Conservation (phyloP, 2,113 vertebrate genomes). For the Ciconia boyciana region DNA sequence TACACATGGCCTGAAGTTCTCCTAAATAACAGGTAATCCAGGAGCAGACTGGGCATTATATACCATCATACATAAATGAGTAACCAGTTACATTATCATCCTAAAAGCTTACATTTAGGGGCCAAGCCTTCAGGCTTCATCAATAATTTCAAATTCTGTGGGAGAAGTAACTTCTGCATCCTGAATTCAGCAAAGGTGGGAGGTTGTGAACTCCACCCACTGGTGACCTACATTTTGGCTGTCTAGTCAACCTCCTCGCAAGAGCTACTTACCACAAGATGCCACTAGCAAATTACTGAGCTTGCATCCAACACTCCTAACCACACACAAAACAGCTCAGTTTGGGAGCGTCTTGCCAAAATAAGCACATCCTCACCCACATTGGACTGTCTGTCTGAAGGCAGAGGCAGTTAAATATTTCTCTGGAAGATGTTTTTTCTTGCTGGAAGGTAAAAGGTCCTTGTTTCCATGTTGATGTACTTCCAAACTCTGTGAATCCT, state of each 20-base stretch:
- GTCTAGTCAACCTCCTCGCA: neutral
- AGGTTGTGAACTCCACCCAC: constrained; percentile 26
- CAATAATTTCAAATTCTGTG: neutral
- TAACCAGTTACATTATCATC: neutral
- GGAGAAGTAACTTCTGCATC: neutral
- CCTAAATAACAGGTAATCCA: neutral
- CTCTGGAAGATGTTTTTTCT: neutral
- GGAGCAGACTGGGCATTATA: neutral
- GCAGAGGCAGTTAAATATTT: constrained; percentile 16
- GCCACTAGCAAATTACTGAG: constrained; percentile 32
- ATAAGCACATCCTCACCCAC: constrained; percentile 25
- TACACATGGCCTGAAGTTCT: neutral
- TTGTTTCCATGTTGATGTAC: neutral
- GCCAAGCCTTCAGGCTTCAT: neutral
- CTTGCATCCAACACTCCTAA: neutral
- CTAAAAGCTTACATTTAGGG: neutral
- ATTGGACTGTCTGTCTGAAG: constrained; percentile 6
- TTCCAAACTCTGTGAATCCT: neutral
- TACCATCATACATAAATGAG: neutral
- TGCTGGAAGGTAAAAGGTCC: constrained; percentile 28
- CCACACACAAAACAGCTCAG: neutral
- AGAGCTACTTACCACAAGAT: neutral
- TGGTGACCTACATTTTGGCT: constrained; percentile 37
- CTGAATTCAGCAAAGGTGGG: neutral
- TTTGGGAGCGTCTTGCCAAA: constrained; percentile 10